Base-by-base conservation (phyloP, 1,140 invertebrate species). In the Sminthurinus signatus region DNA sequence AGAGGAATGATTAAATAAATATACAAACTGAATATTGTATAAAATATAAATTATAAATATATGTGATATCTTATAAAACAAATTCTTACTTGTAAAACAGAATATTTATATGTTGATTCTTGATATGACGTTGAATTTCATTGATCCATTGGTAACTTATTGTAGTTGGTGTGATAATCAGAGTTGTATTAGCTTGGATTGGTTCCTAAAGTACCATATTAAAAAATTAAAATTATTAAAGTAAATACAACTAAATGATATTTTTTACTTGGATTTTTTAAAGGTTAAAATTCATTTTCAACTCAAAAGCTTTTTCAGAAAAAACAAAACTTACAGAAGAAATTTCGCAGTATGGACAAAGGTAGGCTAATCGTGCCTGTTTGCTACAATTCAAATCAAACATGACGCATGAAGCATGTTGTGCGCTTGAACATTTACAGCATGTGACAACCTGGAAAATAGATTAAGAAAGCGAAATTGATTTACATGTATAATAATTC, bases 81-180 rank as follows among this genome's bases (percentile, higher is more conserved):
- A 75, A 12, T 70, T 60, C 60, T 65, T 52, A 74, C 67, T 77
- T 73, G 70, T 86, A 86, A 55, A 82, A 75, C 39, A 84, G 75
- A 14, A 88, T 80, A 72, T 77, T 81, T 14, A 86, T 73, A 29
- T 74, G 67, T 31, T 79, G 74, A 27, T 79, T 76, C 0, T 75
- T 73, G 14, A 88, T 76, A 74, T 89, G 88, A 68, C 82, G 83
- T 42, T 77, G 69, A 55, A 89, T 86, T 74, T 91, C 88, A n/a
- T 83, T 79, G 8, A 81, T 76, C 88, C 88, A 91, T 74, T 91
- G 88, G 64, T 81, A 76, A 60, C 80, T 79, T 25, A 91, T 86
- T 36, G 83, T 79, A 12, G 72, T 71, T 23, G 88, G 88, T 0
- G 86, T 81, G n/a, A 91, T 83, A 67, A 91, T 89, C 31, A 91